Evolutionary conservation across 2,888 invertebrate species (phyloP).

Genomic region (Neoscelio sp.): DNA sequence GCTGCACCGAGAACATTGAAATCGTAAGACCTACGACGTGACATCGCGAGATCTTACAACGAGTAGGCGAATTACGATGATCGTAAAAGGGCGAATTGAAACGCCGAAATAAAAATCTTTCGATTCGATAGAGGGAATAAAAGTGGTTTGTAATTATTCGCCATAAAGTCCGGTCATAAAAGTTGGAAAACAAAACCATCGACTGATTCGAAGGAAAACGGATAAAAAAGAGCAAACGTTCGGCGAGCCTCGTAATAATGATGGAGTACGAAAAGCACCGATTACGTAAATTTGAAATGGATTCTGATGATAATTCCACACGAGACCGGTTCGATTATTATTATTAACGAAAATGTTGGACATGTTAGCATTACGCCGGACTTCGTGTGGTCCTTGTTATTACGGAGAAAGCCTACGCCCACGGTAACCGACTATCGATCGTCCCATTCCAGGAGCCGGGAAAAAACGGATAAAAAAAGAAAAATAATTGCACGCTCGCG

Average conservation of each 20-base stretch:
- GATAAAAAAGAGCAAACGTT: conserved; percentile 5
- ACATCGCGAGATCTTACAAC: too few relatives aligned
- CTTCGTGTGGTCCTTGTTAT: conserved; percentile 62
- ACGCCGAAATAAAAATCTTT: conserved; percentile 7
- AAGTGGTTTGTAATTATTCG: conserved; percentile 3
- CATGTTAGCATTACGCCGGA: conserved; percentile 44
- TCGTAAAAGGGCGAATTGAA: background rate
- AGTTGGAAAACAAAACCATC: too few relatives aligned
- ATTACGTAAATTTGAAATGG: conserved; percentile 46
- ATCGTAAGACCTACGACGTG: too few relatives aligned
- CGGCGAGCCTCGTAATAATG: conserved; percentile 16
- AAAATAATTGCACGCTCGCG: conserved; percentile 59
- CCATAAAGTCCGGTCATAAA: background rate
- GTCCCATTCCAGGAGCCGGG: conserved; percentile 64
- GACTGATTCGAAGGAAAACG: too few relatives aligned
- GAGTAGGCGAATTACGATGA: too few relatives aligned
- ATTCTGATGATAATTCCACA: conserved; percentile 42
- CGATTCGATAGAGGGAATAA: conserved; percentile 19
- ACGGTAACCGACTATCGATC: conserved; percentile 64
- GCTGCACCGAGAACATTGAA: too few relatives aligned
- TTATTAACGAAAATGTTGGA: conserved; percentile 62
- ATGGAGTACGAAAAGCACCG: conserved; percentile 10
- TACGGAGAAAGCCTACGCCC: conserved; percentile 66
- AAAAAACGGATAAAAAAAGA: conserved; percentile 53
- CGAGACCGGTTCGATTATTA: conserved; percentile 55